phyloP scores from a whole-genome alignment of 2,113 vertebrate species.

The Butastur rufipennis region DNA sequence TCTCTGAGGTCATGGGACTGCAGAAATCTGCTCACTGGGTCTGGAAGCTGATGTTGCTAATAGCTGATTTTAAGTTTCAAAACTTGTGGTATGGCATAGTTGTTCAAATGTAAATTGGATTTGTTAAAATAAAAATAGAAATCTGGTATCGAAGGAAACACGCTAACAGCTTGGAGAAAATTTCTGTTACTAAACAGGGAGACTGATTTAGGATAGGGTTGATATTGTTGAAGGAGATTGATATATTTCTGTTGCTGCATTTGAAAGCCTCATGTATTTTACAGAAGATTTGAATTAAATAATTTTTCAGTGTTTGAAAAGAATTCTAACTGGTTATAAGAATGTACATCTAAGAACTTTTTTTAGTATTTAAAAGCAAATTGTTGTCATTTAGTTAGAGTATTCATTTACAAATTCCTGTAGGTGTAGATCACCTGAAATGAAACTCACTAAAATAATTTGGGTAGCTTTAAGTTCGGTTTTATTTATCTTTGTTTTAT shows the following conservation, averaged over 20 bases:
- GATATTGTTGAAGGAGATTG: neutral
- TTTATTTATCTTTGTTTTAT: neutral
- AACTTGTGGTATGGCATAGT: neutral
- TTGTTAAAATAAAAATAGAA: neutral
- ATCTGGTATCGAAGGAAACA: neutral
- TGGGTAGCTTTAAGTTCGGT: neutral
- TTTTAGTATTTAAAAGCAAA: neutral
- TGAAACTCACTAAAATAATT: neutral
- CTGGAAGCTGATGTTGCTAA: neutral
- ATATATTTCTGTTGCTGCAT: neutral
- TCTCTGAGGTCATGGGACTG: neutral
- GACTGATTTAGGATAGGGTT: neutral
- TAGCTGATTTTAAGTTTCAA: neutral
- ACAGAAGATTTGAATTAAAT: neutral
- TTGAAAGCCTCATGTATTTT: neutral
- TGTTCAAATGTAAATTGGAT: neutral
- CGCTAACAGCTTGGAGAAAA: neutral
- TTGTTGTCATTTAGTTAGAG: neutral
- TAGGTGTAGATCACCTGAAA: neutral
- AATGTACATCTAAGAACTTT: neutral
- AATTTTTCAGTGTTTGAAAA: neutral
- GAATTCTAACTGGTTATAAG: neutral
- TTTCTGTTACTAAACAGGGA: neutral
- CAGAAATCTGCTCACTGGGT: neutral
- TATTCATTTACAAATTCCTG: neutral